Evolutionary conservation across 2,888 invertebrate species (phyloP), one percentile per base, ranked within the genome.

Genomic region (Cheilosia vernalis): DNA sequence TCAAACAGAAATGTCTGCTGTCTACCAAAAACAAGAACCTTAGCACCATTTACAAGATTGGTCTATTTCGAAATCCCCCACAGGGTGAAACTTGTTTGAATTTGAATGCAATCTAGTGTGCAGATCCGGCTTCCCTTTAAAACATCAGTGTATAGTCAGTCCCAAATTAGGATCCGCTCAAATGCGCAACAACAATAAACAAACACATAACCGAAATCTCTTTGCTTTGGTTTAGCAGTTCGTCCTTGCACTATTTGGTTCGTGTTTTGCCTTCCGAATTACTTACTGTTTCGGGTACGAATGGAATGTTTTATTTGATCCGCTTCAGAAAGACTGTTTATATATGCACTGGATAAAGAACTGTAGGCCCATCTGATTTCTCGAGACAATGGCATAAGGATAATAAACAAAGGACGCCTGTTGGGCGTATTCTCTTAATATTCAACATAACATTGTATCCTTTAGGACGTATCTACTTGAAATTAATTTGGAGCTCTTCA

Each of bases 361-460:
- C 33, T 40, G 27, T 19, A 44, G 27, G 49, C 76, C 9, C 60
- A 67, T 51, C 53, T 77, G 53, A 19, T 42, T 53, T 33, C 21
- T 58, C 5, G 49, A 67, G 51, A 76, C 77, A 77, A 69, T 49
- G 30, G 40, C 37, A 4, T 30, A 72, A 72, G 53, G 78, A 78
- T 78, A 77, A 66, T 15, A 58, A 24, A 61, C 42, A 81, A 24
- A 61, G 30, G 37, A 84, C 58, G 44, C 63, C 64, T 74, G 37
- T 56, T 47, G 33, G 73, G 47, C 30, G 77, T 10, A 70, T 47
- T n/a, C 17, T 21, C n/a, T 30, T 24, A 37, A 53, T 37, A 55
- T 55, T 30, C 53, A 53, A 69, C 69, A 61, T 40, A 56, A 56
- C 17, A 70, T 77, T 64, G 30, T 60, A 55, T 61, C 78, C 63